These are phyloP conservation scores for Telenomus remus DNA, from an alignment of 1,140 invertebrate species.

Conservation along the genomic window DNA sequence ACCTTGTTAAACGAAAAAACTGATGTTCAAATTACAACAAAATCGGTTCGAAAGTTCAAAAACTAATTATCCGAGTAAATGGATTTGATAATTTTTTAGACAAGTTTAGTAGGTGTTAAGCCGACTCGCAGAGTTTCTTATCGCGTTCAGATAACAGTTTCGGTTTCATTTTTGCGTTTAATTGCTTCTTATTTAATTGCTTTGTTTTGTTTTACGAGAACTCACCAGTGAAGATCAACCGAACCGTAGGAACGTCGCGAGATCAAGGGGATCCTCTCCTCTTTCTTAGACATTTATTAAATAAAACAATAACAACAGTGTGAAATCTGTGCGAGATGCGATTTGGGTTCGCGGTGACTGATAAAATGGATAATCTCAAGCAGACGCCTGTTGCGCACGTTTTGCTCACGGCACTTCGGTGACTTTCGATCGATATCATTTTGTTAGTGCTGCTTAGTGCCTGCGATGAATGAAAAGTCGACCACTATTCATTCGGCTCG, in stretches of 20 bases:
- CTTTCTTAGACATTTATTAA: conserved; percentile 44
- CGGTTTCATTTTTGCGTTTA: neutral
- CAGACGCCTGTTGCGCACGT: conserved; percentile 36
- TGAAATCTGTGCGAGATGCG: neutral
- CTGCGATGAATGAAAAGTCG: neutral
- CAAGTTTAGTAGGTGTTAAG: too few relatives aligned
- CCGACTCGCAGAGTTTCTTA: too few relatives aligned
- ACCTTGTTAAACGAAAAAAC: too few relatives aligned
- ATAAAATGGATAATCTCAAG: conserved; percentile 60
- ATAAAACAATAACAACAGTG: neutral
- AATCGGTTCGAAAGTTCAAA: too few relatives aligned
- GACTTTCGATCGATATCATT: conserved; percentile 34
- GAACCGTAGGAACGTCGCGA: conserved; percentile 17
- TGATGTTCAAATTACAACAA: too few relatives aligned
- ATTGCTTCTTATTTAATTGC: neutral
- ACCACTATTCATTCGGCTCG: neutral
- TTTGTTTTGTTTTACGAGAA: neutral
- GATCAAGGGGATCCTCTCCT: conserved; percentile 58
- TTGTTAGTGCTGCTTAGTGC: conserved; percentile 13
- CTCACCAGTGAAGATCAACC: conserved; percentile 57
- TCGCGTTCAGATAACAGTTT: neutral
- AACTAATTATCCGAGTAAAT: too few relatives aligned
- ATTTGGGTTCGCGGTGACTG: conserved; percentile 48
- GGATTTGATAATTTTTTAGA: too few relatives aligned
- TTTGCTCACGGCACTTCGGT: conserved; percentile 65